Conservation (phyloP, 2,113 vertebrate species). For the Hippocampus abdominalis region DNA sequence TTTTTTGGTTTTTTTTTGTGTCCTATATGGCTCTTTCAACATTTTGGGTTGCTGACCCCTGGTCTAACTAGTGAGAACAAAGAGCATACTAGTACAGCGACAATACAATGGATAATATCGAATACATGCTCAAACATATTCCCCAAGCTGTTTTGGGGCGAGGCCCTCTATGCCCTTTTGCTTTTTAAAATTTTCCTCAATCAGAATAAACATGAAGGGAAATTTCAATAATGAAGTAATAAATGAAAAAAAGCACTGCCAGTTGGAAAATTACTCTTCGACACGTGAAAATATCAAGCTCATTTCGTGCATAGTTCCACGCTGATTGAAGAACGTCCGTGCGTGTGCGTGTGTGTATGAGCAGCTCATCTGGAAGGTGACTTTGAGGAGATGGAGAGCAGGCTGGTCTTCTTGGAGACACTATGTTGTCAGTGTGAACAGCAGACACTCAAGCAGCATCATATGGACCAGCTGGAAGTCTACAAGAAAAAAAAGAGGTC, state of each 20-base stretch:
- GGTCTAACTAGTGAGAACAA: too few relatives aligned
- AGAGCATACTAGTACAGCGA: not conserved
- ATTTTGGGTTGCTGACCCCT: too few relatives aligned
- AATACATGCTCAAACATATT: too few relatives aligned
- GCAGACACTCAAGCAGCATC: conserved; percentile 77
- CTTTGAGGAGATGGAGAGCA: conserved; percentile 90
- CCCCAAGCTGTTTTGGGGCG: too few relatives aligned
- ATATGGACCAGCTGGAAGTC: conserved; percentile 79
- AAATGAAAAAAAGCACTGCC: not conserved
- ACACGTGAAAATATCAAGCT: not conserved
- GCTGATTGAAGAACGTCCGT: not conserved
- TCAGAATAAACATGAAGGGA: too few relatives aligned
- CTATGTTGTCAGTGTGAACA: conserved; percentile 88
- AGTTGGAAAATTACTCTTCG: not conserved
- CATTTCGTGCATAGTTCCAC: not conserved
- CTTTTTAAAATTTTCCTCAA: too few relatives aligned
- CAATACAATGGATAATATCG: too few relatives aligned
- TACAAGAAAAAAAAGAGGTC: conserved; percentile 92
- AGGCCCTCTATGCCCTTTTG: too few relatives aligned
- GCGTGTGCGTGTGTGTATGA: not conserved
- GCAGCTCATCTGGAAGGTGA: conserved; percentile 84
- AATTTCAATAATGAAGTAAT: not conserved
- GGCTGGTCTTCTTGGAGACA: conserved; percentile 82
- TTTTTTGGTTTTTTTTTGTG: too few relatives aligned
- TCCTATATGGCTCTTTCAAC: too few relatives aligned